phyloP scores from a whole-genome alignment of 2,888 invertebrate species.

The Notocelia uddmanniana region DNA sequence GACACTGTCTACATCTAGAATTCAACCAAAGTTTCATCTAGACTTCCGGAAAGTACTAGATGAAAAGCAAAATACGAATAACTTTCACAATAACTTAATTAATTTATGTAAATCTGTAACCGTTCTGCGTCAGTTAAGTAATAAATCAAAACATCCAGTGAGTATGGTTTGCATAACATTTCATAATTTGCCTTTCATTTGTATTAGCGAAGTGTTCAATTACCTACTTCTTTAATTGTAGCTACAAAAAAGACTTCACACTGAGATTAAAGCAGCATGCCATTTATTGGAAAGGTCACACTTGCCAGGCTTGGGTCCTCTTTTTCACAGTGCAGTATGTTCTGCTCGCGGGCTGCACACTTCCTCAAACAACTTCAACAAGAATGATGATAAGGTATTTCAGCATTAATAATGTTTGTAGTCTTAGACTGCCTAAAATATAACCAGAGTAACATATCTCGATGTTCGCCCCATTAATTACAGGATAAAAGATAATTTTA shows the following conservation, averaged over 20 bases:
- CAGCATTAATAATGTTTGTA: neutral
- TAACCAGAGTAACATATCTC: too few relatives aligned
- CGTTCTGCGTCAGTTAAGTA: constrained; percentile 67
- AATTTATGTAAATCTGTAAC: constrained; percentile 73
- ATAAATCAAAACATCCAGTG: constrained; percentile 69
- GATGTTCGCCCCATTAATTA: too few relatives aligned
- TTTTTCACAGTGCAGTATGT: constrained; percentile 53
- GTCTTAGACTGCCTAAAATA: neutral
- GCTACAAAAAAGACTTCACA: constrained; percentile 70
- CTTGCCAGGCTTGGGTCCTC: constrained; percentile 65
- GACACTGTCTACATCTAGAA: constrained; percentile 68
- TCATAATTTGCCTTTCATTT: constrained; percentile 46
- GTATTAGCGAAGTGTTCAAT: too few relatives aligned
- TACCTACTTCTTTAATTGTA: constrained; percentile 51
- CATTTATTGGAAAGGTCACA: constrained; percentile 83
- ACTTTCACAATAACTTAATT: constrained; percentile 58
- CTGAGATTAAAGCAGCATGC: constrained; percentile 86
- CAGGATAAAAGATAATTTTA: too few relatives aligned
- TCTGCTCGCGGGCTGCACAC: constrained; percentile 63
- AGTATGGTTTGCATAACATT: constrained; percentile 53
- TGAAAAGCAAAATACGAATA: constrained; percentile 64
- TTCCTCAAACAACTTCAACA: constrained; percentile 56
- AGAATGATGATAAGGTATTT: constrained; percentile 61
- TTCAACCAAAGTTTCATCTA: constrained; percentile 65
- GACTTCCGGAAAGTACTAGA: constrained; percentile 56